phyloP scores from a whole-genome alignment of 1,140 invertebrate genomes.

The silkworm (Bombyx mori) region ASM3026992v2 NC_085110.1:7942001-7942500 shows the following conservation, averaged over 20 bases:
- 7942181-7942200: too few species aligned
- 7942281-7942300: not conserved
- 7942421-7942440: not conserved
- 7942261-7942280: too few species aligned
- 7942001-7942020: conserved; percentile 32
- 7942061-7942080: conserved; percentile 21
- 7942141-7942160: too few species aligned
- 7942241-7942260: too few species aligned
- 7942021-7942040: conserved; percentile 27
- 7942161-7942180: too few species aligned
- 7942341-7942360: not conserved
- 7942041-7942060: conserved; percentile 24
- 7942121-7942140: not conserved
- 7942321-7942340: not conserved
- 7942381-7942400: not conserved
- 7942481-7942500: not conserved
- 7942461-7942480: not conserved
- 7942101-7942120: not conserved
- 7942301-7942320: not conserved
- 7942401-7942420: too few species aligned
- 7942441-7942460: not conserved
- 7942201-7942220: too few species aligned
- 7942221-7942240: too few species aligned
- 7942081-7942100: conserved; percentile 12
- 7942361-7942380: not conserved